phyloP scores from a whole-genome alignment of 2,113 vertebrate genomes.

The Haemorhous mexicanus region DNA sequence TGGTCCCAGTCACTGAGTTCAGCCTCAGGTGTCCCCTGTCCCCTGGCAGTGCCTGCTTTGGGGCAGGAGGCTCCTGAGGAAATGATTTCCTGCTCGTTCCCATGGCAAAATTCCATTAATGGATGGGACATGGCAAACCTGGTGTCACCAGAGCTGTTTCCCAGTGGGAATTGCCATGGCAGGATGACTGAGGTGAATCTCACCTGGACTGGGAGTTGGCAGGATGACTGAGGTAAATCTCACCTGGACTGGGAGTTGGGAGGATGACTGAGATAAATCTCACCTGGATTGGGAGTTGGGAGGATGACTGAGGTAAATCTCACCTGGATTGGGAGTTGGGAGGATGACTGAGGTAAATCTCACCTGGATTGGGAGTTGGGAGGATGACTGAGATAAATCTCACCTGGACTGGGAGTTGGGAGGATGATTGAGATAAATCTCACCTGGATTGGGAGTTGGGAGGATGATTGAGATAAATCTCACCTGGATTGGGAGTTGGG shows the following conservation, averaged over 20 bases:
- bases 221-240: no score
- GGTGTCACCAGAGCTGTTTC: neutral
- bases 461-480: no score
- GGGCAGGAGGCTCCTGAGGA: neutral
- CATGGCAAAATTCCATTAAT: neutral
- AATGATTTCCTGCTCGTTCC: neutral
- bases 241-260: no score
- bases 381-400: neutral
- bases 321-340: no score
- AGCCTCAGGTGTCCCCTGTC: neutral
- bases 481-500: no score
- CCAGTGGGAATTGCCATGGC: neutral
- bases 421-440: no score
- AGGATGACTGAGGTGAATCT: neutral
- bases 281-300: no score
- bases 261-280: no score
- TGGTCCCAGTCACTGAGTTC: neutral
- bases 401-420: neutral
- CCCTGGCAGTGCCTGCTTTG: neutral
- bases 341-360: no score
- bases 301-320: no score
- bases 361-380: neutral
- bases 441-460: no score
- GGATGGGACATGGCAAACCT: accelerated
- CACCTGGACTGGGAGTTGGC: neutral